Evolutionary conservation across 2,797 vertebrate species (phyloP), one percentile per base, ranked within the genome.

Genomic region (Microctenopoma lineatum): DNA sequence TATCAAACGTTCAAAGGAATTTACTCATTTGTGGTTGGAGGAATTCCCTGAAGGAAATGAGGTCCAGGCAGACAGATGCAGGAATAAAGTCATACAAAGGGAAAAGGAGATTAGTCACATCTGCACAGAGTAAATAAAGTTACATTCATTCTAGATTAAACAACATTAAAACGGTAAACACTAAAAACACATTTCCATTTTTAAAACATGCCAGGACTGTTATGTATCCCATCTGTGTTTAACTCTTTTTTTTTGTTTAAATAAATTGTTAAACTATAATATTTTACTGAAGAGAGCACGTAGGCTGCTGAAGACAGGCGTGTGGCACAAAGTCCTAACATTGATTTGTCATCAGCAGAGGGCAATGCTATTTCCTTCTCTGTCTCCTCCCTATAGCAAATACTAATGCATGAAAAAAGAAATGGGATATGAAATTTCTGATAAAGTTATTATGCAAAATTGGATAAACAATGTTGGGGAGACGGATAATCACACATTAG

Each of bases 1-100:
- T 77, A 80, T 66, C 1, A 11, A 41, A 73, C 18, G 25, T 75
- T 71, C 16, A 10, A 70, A 81, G 36, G 50, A n/a, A 39, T 58
- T 18, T 2, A 0, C 44, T 25, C 3, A 1, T 73, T 66, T 38
- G 25, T 70, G 39, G 54, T 75, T 72, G 57, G 39, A 36, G 18
- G 48, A 66, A 52, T 68, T 68, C 34, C 67, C 61, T 42, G 2
- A 15, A 56, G 36, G 54, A 8, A 18, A 13, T 32, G n/a, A 52
- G 57, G 29, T 51, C 29, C 38, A 27, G 59, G 21, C 21, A 21
- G 69, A 70, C n/a, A 50, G 32, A 63, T 4, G 11, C n/a, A n/a
- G 16, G 44, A 29, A 18, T 3, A 25, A 34, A 55, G 29, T 42
- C 27, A 60, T n/a, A 11, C 9, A 21, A 52, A 13, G 2, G 26